These are phyloP conservation scores for Phlogophora meticulosa DNA, from an alignment of 2,888 invertebrate species.

Conservation along the genomic window DNA sequence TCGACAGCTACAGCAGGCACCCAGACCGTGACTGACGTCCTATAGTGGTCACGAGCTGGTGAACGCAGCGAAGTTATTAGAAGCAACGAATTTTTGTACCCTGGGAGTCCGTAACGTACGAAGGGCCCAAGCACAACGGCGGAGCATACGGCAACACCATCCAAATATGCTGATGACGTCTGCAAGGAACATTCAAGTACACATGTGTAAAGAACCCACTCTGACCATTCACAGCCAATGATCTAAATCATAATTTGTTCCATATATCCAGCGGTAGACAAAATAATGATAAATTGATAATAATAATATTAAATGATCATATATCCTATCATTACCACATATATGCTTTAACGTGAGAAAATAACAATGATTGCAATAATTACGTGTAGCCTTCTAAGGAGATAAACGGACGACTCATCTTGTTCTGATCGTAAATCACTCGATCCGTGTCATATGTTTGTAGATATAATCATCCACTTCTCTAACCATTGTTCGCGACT, in stretches of 20 bases:
- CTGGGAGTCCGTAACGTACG: neutral
- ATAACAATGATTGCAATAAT: constrained; percentile 70
- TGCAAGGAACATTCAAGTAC: no score
- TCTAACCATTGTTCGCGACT: constrained; percentile 83
- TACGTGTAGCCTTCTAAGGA: constrained; percentile 64
- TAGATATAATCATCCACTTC: constrained; percentile 80
- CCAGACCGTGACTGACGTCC: neutral
- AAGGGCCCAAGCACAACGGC: no score
- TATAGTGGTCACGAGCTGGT: neutral
- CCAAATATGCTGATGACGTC: no score
- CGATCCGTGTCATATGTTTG: constrained; percentile 72
- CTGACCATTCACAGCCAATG: no score
- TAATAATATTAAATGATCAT: constrained; percentile 38
- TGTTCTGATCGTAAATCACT: constrained; percentile 78
- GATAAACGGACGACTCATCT: constrained; percentile 68
- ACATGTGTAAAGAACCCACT: no score
- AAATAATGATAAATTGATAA: constrained; percentile 15
- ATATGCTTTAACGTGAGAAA: constrained; percentile 54
- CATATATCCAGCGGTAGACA: neutral
- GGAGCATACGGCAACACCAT: no score
- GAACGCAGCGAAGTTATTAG: no score
- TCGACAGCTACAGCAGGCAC: neutral
- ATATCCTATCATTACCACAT: constrained; percentile 58
- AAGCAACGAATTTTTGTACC: neutral
- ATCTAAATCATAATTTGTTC: no score